Evolutionary conservation across 2,888 invertebrate genomes (phyloP).

Genomic region (Nebria brevicollis): DNA sequence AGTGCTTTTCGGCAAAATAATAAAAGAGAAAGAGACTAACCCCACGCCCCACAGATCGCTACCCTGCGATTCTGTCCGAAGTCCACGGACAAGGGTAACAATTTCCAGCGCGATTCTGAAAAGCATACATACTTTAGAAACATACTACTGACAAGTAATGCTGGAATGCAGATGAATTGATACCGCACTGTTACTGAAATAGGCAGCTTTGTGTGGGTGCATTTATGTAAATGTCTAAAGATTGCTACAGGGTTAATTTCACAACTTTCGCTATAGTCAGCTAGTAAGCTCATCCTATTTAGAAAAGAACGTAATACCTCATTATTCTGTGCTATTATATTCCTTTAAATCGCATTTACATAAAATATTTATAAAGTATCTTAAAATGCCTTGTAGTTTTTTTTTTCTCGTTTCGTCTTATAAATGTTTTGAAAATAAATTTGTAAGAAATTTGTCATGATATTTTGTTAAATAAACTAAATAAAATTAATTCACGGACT

Average conservation of each 20-base stretch:
- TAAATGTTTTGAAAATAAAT: too few relatives aligned
- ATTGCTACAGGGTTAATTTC: neutral
- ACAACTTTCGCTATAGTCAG: too few relatives aligned
- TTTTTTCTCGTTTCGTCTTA: too few relatives aligned
- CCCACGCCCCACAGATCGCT: neutral
- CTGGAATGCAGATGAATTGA: neutral
- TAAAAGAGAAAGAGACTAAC: neutral
- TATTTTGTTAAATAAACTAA: too few relatives aligned
- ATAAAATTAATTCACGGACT: too few relatives aligned
- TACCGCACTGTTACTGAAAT: neutral
- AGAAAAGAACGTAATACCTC: too few relatives aligned
- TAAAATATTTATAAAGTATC: too few relatives aligned
- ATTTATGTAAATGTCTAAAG: neutral
- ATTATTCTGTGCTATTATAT: too few relatives aligned
- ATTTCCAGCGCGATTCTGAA: neutral
- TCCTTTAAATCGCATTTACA: too few relatives aligned
- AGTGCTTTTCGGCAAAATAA: conserved; percentile 29
- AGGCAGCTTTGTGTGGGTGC: neutral
- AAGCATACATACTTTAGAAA: neutral
- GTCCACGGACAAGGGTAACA: neutral
- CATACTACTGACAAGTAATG: neutral
- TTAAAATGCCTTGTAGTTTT: too few relatives aligned
- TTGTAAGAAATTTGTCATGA: too few relatives aligned
- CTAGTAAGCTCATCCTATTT: too few relatives aligned
- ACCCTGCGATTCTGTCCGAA: neutral